Base-by-base conservation (phyloP, 2,113 vertebrate species). In the Canis aureus region DNA sequence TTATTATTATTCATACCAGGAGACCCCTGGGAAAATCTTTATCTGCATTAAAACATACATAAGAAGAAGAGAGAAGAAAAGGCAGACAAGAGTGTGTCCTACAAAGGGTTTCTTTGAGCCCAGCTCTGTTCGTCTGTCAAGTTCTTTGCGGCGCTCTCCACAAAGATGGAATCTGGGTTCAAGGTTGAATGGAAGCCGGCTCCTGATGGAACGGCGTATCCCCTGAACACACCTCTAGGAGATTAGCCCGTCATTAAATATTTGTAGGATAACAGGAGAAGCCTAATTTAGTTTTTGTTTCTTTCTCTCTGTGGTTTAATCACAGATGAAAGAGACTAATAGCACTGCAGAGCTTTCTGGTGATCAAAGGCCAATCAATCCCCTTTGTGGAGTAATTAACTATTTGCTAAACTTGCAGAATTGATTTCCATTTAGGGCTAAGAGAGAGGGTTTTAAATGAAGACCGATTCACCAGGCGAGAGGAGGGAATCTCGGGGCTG, bases 391-490 rank as follows among this genome's bases (percentile, higher is more conserved):
- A 99, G 99, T 99, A 99, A 99, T 99, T 99, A 99, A 99, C 99
- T 99, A 99, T 99, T 99, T 99, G 99, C 99, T 99, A 99, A 99
- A 99, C 99, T 99, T 99, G 99, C 99, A 99, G 99, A 99, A 99
- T 99, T 99, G 99, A 99, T 99, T 99, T 99, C 98, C 99, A 99
- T 99, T 99, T 99, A 99, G 99, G 99, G 98, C 99, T 99, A 99
- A 99, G 99, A 99, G 99, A 99, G 98, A 99, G 98, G 98, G 99
- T 99, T 99, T 99, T 99, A 99, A 99, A 99, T 99, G 99, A 99
- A 99, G 99, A 99, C 99, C 98, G 99, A 99, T 99, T 99, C 99
- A 97, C 98, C 98, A 98, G 98, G 98, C 98, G 1, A 96, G 98
- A 99, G 98, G 98, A 98, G 98, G 98, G 98, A 99, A 99, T 99